Conservation (phyloP, 2,113 vertebrate genomes). For the Polypterus bichir region DNA sequence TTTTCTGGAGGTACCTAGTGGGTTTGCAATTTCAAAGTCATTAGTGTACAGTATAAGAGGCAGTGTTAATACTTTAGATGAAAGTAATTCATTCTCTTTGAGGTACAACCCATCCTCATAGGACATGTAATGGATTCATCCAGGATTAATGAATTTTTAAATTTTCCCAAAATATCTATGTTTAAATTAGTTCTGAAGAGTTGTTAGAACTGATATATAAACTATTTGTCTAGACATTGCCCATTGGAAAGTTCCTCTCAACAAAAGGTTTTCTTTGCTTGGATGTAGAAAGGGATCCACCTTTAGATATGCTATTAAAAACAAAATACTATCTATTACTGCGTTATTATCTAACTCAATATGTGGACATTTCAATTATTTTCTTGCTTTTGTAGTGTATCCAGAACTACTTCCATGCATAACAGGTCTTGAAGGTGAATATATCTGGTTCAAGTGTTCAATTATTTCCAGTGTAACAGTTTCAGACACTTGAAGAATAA, state of each 20-base stretch:
- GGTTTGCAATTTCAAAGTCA: conserved; percentile 20
- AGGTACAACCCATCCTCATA: too few relatives aligned
- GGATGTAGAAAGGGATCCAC: conserved; percentile 16
- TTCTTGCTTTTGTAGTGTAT: background rate
- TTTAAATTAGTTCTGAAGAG: conserved; percentile 20
- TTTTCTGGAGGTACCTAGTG: conserved; percentile 21
- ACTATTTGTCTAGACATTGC: conserved; percentile 7
- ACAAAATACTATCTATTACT: conserved; percentile 3
- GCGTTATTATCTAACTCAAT: background rate
- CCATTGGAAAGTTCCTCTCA: conserved; percentile 6
- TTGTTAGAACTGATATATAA: conserved; percentile 20
- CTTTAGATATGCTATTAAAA: conserved; percentile 6
- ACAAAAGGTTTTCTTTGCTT: conserved; percentile 18
- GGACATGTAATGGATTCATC: background rate
- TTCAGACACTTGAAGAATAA: conserved; percentile 20
- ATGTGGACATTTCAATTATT: background rate
- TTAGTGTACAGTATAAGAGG: conserved; percentile 18
- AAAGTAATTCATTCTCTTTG: too few relatives aligned
- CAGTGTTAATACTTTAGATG: conserved; percentile 2
- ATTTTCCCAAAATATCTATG: conserved; percentile 19
- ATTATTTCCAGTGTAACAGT: conserved; percentile 16
- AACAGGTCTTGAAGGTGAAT: conserved; percentile 1
- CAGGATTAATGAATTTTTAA: conserved; percentile 13
- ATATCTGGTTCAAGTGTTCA: conserved; percentile 11
- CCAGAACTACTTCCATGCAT: background rate